Percentiles rank a stretch among this genome's conserved stretches.
phyloP scores from a whole-genome alignment of 2,113 vertebrate species.

The Corythornis madagascariensis region DNA sequence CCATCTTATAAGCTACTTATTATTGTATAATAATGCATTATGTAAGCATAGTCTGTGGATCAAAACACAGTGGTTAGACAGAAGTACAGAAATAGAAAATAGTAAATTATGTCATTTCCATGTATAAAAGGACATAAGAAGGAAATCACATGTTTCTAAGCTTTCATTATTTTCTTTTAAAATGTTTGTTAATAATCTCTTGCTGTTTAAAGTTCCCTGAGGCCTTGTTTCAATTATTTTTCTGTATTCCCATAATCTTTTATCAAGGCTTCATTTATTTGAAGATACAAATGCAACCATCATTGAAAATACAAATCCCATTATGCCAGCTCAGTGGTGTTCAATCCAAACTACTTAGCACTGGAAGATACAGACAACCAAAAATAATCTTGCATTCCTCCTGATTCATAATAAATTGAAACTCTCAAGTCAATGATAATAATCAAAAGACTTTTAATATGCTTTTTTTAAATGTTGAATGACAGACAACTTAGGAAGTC shows the following conservation, averaged over 20 bases:
- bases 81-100: not conserved
- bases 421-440: not conserved
- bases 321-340: not conserved
- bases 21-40: not conserved
- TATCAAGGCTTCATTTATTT: conserved; percentile 3
- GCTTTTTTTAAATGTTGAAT: not conserved
- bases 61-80: not conserved
- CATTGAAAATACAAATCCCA: conserved; percentile 1
- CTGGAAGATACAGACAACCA: not conserved
- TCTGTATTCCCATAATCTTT: not conserved
- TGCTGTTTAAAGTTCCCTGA: not conserved
- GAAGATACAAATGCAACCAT: not conserved
- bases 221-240: conserved; percentile 11
- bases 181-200: not conserved
- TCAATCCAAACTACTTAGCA: not conserved
- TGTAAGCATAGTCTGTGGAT: not conserved
- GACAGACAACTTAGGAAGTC: not conserved
- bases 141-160: not conserved
- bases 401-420: not conserved
- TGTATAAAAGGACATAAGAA: not conserved
- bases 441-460: not conserved
- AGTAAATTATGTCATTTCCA: not conserved
- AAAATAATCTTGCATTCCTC: not conserved
- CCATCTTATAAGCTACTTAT: not conserved
- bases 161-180: not conserved